A percentile compares a stretch with the other conserved stretches of the same genome.
phyloP scores from a whole-genome alignment of 2,113 vertebrate species.

The Cavia aperea region DNA sequence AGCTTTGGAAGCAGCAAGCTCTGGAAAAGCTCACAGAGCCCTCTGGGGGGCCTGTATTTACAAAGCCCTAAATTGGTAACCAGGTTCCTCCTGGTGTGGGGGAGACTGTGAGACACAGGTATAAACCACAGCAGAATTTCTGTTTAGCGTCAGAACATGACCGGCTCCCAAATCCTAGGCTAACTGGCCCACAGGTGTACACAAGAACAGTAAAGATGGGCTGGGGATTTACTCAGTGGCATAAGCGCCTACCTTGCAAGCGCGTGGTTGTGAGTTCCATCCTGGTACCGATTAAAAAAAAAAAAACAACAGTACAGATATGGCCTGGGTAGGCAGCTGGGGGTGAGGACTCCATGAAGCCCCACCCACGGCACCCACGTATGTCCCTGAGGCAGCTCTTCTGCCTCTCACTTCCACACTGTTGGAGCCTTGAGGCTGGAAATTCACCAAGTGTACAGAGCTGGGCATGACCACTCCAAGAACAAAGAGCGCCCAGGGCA shows the following conservation, averaged over 20 bases:
- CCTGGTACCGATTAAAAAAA: too few relatives aligned
- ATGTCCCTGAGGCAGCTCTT: neutral
- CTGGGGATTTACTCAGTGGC: too few relatives aligned
- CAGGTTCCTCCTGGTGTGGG: neutral
- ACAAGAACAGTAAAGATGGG: neutral
- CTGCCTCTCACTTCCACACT: neutral
- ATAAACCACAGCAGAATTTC: neutral
- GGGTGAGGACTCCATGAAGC: neutral
- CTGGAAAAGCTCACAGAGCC: neutral
- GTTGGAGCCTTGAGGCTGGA: too few relatives aligned
- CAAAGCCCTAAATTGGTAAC: neutral
- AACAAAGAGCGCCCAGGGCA: too few relatives aligned
- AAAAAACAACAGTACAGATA: neutral
- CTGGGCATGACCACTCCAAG: too few relatives aligned
- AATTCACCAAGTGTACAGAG: too few relatives aligned
- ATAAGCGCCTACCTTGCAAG: too few relatives aligned
- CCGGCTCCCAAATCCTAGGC: neutral
- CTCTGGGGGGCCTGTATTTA: neutral
- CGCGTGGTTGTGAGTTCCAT: too few relatives aligned
- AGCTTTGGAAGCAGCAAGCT: neutral
- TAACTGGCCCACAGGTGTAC: neutral
- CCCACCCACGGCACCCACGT: neutral
- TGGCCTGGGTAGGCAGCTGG: neutral
- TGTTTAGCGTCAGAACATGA: neutral
- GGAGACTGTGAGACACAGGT: neutral